Conservation (phyloP, 2,797 vertebrate genomes). For the Girardinus metallicus region DNA sequence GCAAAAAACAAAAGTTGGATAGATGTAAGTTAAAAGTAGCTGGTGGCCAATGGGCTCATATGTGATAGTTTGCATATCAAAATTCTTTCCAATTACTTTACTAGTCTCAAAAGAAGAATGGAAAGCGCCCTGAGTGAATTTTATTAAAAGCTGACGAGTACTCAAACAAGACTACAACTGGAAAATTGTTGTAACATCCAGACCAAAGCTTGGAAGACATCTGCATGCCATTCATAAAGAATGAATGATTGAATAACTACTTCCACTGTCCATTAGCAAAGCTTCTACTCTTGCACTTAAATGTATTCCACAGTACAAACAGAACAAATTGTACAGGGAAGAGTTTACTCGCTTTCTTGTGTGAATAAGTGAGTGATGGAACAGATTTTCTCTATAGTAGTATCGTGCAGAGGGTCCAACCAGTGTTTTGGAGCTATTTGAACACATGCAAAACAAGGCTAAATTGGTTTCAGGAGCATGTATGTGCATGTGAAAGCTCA, state of each 20-base stretch:
- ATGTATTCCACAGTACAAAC: slow-evolving; percentile 46
- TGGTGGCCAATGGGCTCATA: background rate
- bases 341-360: slow-evolving; percentile 49
- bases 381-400: slow-evolving; percentile 44
- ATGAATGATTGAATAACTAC: slow-evolving; percentile 58
- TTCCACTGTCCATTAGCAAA: slow-evolving; percentile 70
- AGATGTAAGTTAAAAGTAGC: background rate
- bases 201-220: slow-evolving; percentile 30
- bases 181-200: slow-evolving; percentile 14
- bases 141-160: slow-evolving; percentile 1
- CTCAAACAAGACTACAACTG: slow-evolving; percentile 12
- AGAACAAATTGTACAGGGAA: slow-evolving; percentile 63
- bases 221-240: slow-evolving; percentile 34
- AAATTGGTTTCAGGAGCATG: slow-evolving; percentile 44
- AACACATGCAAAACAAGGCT: slow-evolving; percentile 46
- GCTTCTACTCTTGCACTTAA: slow-evolving; percentile 55
- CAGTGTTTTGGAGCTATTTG: slow-evolving; percentile 52
- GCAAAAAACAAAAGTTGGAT: slow-evolving; percentile 7
- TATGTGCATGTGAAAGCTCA: slow-evolving; percentile 22
- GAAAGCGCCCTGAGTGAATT: background rate
- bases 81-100: background rate
- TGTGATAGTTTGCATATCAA: slow-evolving; percentile 11
- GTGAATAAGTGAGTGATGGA: slow-evolving; percentile 67
- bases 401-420: slow-evolving; percentile 35
- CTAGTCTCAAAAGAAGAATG: slow-evolving; percentile 4